Evolutionary conservation across 2,797 vertebrate species (phyloP), one percentile per base, ranked within the genome.

Genomic region (Ptychobarbus kaznakovi): DNA sequence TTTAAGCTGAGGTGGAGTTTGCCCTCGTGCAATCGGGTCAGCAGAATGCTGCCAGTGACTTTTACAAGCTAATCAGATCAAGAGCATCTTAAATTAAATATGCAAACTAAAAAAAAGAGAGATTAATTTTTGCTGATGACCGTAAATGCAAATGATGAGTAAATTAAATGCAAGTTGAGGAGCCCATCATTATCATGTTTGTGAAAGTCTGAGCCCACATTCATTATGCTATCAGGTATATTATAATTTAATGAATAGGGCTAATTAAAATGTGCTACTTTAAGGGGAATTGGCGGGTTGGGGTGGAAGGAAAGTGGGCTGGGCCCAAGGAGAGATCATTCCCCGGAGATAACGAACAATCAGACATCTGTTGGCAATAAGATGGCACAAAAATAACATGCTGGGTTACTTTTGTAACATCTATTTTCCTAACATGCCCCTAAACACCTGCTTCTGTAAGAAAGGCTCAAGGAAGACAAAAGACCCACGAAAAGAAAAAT

Each of bases 1-100:
- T 86, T 90, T 87, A 90, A 83, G 92, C 91, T 92, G 92, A 92
- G 78, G 87, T 87, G 70, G 89, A 93, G 93, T 93, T 92, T 93
- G 91, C 89, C 90, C 86, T 69, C 90, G 92, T 91, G 92, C 84
- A 90, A 85, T 90, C 92, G 92, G 94, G 94, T 95, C 94, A 94
- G 94, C 94, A 94, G 88, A 95, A 94, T 91, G 90, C 86, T 7
- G 70, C 90, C 87, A 90, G 91, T 94, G 87, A 88, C 32, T 92
- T 94, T 93, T 92, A 91, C 85, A 16, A 86, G 92, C 93, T 95
- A 95, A 96, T 96, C 92, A 93, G 93, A 95, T 95, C 88, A 87
- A 84, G 81, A 73, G 88, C 49, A 77, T 89, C 90, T 88, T 91
- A 94, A 94, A 95, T 95, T 94, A 94, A 93, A 94, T 95, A 95